Evolutionary conservation across 2,113 vertebrate genomes (phyloP), one percentile per base, ranked within the genome.

Genomic region (Cyprinodon brontotheroides): DNA sequence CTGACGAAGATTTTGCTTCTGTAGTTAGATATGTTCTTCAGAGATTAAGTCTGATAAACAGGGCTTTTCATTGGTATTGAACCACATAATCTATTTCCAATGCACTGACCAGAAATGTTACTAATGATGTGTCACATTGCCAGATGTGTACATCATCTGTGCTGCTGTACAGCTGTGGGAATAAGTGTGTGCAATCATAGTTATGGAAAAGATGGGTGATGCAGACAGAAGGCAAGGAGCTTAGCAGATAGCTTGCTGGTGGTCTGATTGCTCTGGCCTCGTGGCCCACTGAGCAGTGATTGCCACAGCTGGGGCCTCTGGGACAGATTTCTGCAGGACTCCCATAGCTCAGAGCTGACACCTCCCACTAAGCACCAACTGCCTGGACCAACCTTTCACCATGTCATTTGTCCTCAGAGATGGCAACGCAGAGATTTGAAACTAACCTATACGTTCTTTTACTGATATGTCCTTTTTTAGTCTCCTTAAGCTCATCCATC

Each of bases 191-290:
- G 74, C 53, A 83, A 82, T 77, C 63, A n/a, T 79, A 81, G 68
- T 82, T 88, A 81, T 85, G 92, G 86, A 78, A 89, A 89, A 91
- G 93, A 85, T 11, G 72, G 89, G 82, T 79, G 87, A 88, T 48
- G 75, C 80, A 50, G 75, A 75, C 80, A 43, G 72, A 78, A 71
- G 50, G 80, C 63, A 72, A 69, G 65, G 88, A 89, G 93, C 92
- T 94, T 91, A 75, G 93, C 92, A 94, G 93, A 94, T 92, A 39
- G 29, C 82, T 72, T 75, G 93, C 93, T 89, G 91, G 92, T 94
- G 94, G 78, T 83, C 85, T 91, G 92, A 94, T 95, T 95, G 94
- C 94, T 84, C 80, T 76, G 89, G 84, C 84, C 85, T 92, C 87
- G 89, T 86, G 86, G 92, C 93, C 89, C 90, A 86, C 89, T 93